phyloP scores from a whole-genome alignment of 2,797 vertebrate species.

The Chromis chromis region DNA sequence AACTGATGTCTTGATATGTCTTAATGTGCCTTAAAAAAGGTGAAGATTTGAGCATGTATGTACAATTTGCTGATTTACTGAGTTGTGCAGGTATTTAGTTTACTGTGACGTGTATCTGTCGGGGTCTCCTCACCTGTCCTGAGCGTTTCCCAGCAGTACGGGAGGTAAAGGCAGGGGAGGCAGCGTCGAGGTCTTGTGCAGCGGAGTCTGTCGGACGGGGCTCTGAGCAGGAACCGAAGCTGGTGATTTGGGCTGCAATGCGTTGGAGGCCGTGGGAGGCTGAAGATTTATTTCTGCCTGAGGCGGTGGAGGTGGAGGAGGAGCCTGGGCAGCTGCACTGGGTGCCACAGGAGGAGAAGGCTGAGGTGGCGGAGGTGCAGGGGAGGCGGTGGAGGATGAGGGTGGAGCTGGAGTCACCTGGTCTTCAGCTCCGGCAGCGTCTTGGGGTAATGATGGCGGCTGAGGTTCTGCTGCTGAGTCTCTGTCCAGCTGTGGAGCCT shows the following conservation, averaged over 20 bases:
- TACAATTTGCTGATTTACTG: too few species aligned
- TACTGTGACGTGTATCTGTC: neutral
- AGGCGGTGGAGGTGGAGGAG: constrained; percentile 85
- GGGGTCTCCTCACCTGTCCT: constrained; percentile 90
- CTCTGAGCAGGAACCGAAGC: constrained; percentile 78
- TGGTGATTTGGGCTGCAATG: constrained; percentile 81
- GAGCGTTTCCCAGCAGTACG: constrained; percentile 91
- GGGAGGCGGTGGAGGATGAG: constrained; percentile 80
- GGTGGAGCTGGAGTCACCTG: constrained; percentile 63
- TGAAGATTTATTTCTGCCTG: constrained; percentile 72
- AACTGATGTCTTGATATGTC: neutral
- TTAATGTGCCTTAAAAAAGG: neutral
- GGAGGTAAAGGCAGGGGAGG: constrained; percentile 95
- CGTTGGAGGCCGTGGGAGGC: constrained; percentile 43
- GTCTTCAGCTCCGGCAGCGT: constrained; percentile 63
- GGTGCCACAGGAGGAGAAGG: constrained; percentile 70
- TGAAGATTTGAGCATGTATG: neutral
- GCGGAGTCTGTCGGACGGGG: constrained; percentile 74
- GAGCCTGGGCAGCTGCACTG: constrained; percentile 72
- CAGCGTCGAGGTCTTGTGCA: constrained; percentile 95
- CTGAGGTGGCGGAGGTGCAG: constrained; percentile 81
- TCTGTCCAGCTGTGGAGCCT: constrained; percentile 67
- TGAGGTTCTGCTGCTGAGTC: constrained; percentile 71
- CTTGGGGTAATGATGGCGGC: constrained; percentile 77
- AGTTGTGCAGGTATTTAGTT: too few species aligned